phyloP scores from a whole-genome alignment of 2,888 invertebrate genomes.

The Petrolisthes cinctipes region DNA sequence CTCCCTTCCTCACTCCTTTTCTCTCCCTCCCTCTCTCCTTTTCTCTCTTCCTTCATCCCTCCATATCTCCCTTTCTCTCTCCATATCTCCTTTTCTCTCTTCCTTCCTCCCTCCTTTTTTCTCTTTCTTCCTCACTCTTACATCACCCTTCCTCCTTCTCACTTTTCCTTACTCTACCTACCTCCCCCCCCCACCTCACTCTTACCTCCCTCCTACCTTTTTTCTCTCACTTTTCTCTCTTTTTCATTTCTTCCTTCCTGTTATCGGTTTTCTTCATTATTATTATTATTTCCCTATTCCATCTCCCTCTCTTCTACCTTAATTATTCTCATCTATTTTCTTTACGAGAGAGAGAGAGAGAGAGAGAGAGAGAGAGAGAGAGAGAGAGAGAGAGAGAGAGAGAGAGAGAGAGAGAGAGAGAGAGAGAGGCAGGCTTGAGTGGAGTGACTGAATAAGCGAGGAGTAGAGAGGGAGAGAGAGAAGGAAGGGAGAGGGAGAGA shows the following conservation, averaged over 20 bases:
- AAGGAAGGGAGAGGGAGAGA: slow-evolving; percentile 2
- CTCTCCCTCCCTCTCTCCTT: not conserved
- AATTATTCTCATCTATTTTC: not conserved
- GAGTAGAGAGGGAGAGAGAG: not conserved
- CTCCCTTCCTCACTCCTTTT: not conserved
- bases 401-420: not conserved
- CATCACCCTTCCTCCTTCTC: not conserved
- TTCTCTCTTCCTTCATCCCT: not conserved
- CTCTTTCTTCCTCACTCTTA: not conserved
- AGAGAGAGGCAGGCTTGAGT: not conserved
- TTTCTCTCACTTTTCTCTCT: not conserved
- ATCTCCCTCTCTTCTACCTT: not conserved
- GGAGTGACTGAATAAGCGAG: not conserved
- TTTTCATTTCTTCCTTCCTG: not conserved
- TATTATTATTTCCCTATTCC: not conserved
- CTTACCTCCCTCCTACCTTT: not conserved
- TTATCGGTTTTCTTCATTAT: not conserved
- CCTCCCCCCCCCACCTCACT: not conserved
- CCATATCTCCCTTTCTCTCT: not conserved
- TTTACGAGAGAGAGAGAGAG: not conserved
- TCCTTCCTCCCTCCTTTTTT: not conserved
- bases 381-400: slow-evolving; percentile 23
- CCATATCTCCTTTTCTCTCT: not conserved
- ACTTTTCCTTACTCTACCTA: not conserved
- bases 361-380: slow-evolving; percentile 32